These are phyloP conservation scores for Bradypodion ventrale DNA, from an alignment of 2,797 vertebrate genomes.

Conservation along the genomic window DNA sequence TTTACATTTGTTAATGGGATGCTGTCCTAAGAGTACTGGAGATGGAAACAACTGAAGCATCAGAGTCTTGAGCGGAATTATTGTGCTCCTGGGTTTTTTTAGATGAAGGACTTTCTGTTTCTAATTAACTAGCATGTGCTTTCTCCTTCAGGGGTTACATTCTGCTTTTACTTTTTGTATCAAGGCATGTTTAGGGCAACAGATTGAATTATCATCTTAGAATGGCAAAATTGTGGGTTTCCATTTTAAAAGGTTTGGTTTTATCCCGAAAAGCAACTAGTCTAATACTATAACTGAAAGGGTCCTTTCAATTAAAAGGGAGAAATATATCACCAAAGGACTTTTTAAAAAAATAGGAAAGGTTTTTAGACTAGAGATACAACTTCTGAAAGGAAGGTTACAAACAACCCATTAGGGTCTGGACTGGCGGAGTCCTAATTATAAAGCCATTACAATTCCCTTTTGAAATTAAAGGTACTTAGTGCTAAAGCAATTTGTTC, in stretches of 20 bases:
- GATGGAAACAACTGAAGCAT: background rate
- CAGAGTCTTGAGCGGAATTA: background rate
- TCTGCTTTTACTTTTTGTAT: background rate
- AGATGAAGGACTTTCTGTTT: background rate
- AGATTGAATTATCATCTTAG: background rate
- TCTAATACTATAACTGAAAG: background rate
- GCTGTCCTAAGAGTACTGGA: background rate
- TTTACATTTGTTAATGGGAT: constrained; percentile 28
- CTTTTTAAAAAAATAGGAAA: background rate
- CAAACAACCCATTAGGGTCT: background rate
- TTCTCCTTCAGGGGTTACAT: background rate
- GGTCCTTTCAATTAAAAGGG: background rate
- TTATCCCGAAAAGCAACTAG: background rate
- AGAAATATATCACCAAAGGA: background rate
- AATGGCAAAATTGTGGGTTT: background rate
- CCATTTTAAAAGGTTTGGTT: background rate
- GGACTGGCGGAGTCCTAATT: background rate
- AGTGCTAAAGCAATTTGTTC: background rate
- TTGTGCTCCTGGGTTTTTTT: background rate
- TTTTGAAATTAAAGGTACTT: background rate
- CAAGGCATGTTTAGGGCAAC: constrained; percentile 4
- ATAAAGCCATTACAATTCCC: background rate
- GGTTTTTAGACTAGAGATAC: background rate
- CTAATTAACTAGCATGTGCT: background rate
- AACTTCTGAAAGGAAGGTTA: background rate